These are phyloP conservation scores for Callospermophilus lateralis DNA, from an alignment of 2,113 vertebrate species.

Conservation along the genomic window DNA sequence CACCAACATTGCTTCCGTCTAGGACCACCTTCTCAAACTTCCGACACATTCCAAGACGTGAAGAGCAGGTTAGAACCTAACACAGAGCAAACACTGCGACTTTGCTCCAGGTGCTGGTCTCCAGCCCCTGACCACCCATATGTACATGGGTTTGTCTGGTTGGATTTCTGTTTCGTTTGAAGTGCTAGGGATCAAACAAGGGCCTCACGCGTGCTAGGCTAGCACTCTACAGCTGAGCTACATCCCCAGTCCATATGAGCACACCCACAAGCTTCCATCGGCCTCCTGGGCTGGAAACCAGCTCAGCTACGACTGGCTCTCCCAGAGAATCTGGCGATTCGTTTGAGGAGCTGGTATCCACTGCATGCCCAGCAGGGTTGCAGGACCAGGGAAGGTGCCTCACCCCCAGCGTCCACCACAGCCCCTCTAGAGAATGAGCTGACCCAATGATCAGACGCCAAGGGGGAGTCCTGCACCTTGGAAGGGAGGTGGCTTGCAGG, in stretches of 20 bases:
- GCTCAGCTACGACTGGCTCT: no score
- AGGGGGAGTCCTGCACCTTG: not conserved
- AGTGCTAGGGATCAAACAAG: no score
- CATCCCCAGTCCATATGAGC: no score
- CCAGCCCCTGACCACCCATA: not conserved
- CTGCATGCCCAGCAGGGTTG: not conserved
- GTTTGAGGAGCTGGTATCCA: not conserved
- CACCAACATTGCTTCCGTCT: not conserved
- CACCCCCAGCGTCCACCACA: not conserved
- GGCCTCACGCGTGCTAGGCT: no score
- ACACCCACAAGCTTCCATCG: not conserved
- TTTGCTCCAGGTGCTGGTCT: not conserved
- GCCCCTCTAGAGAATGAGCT: no score
- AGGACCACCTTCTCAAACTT: no score
- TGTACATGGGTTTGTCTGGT: no score
- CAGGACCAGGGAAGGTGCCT: not conserved
- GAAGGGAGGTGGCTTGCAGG: not conserved
- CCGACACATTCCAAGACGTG: not conserved
- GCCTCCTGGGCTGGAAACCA: no score
- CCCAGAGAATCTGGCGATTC: not conserved
- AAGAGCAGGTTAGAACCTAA: no score
- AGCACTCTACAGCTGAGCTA: no score
- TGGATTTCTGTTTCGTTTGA: no score
- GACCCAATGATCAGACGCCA: not conserved
- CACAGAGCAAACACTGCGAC: not conserved